These are phyloP conservation scores for Stegodyphus mimosarum DNA, from an alignment of 1,140 invertebrate species.

Conservation along the genomic window DNA sequence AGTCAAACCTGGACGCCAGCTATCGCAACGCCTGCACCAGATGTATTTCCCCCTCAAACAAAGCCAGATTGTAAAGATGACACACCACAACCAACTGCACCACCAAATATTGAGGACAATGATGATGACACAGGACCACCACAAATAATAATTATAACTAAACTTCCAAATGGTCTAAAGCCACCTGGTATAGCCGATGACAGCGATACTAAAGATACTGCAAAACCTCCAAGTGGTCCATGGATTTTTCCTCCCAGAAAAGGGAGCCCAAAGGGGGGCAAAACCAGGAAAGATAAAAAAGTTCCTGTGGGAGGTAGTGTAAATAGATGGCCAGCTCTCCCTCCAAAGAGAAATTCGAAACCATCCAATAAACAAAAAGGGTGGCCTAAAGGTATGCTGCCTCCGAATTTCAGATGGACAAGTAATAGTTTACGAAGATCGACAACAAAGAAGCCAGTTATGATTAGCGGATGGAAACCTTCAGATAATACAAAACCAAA, in stretches of 20 bases:
- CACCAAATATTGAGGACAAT: slow-evolving; percentile 13
- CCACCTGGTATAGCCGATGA: slow-evolving; percentile 1
- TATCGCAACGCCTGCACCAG: slow-evolving; percentile 30
- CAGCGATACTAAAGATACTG: slow-evolving; percentile 7
- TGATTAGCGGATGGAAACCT: slow-evolving; percentile 17
- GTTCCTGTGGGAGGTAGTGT: not conserved
- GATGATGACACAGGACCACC: slow-evolving; percentile 27
- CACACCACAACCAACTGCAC: not conserved
- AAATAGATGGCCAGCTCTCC: slow-evolving; percentile 1
- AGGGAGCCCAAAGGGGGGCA: slow-evolving; percentile 4
- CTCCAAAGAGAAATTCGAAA: slow-evolving; percentile 12
- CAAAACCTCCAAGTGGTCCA: not conserved
- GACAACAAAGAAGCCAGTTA: slow-evolving; percentile 32
- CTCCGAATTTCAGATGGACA: slow-evolving; percentile 20
- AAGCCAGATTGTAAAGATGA: slow-evolving; percentile 50
- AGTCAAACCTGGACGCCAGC: slow-evolving; percentile 44
- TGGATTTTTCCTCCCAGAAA: slow-evolving; percentile 41
- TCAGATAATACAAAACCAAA: slow-evolving; percentile 40
- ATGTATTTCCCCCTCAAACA: slow-evolving; percentile 11
- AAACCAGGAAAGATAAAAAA: slow-evolving; percentile 29
- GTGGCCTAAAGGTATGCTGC: slow-evolving; percentile 35
- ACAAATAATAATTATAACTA: slow-evolving; percentile 39
- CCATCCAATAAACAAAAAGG: not conserved
- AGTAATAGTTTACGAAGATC: slow-evolving; percentile 25
- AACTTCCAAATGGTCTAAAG: slow-evolving; percentile 18